Conservation (phyloP, 2,888 invertebrate genomes). For the Drosophila diplacantha region DNA sequence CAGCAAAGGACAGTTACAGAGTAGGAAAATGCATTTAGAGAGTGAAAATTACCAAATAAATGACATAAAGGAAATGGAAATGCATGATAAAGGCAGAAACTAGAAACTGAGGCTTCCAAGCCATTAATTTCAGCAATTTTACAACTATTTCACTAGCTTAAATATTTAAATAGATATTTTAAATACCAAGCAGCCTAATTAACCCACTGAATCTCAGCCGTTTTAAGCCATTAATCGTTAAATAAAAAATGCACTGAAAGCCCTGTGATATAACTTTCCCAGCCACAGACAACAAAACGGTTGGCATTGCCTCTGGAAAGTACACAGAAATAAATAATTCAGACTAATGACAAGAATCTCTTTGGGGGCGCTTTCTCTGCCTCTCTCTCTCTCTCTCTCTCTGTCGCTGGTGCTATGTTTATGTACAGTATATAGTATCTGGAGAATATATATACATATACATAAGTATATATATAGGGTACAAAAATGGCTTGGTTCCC, state of each 20-base stretch:
- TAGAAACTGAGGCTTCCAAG: background rate
- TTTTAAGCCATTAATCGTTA: slow-evolving; percentile 4
- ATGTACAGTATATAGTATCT: background rate
- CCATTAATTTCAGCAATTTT: background rate
- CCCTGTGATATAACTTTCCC: slow-evolving; percentile 2
- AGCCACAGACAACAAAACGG: background rate
- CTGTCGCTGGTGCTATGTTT: slow-evolving; percentile 2
- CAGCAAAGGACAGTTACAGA: background rate
- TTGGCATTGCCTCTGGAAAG: slow-evolving; percentile 13
- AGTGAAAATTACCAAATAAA: background rate
- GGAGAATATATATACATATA: slow-evolving; percentile 2
- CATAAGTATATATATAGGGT: background rate
- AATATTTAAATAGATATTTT: background rate
- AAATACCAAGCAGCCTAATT: background rate
- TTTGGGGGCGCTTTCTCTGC: slow-evolving; percentile 9
- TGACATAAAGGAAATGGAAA: background rate
- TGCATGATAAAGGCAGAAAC: background rate
- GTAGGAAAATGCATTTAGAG: background rate
- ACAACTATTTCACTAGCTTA: background rate
- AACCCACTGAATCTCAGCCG: background rate
- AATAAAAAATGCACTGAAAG: slow-evolving; percentile 9
- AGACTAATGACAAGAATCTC: slow-evolving; percentile 37
- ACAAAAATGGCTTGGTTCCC: slow-evolving; percentile 4
- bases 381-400: background rate
- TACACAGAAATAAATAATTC: slow-evolving; percentile 35